Evolutionary conservation across 2,888 invertebrate genomes (phyloP), one percentile per base, ranked within the genome.

Genomic region (Epinotia brunnichana): DNA sequence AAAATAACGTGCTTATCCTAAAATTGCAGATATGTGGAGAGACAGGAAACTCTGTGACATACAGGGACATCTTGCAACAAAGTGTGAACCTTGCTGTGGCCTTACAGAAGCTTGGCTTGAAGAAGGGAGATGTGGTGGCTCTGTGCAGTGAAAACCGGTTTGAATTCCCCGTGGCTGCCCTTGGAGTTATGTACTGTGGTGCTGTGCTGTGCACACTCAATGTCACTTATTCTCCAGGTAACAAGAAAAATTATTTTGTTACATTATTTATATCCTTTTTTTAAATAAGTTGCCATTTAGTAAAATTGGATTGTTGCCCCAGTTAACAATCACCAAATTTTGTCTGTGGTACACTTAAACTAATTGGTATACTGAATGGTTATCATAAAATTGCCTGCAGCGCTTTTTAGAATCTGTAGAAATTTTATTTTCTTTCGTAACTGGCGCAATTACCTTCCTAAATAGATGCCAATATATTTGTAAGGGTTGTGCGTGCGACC

Each of bases 121-220:
- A 85, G 73, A 89, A 91, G 67, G 94, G 95, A 19, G 95, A 95
- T 82, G 87, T 94, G 35, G 90, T 96, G 3, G 93, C 94, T 0
- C 86, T 95, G 19, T 95, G 94, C 77, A 94, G 95, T 82, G 95
- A 95, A 81, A 96, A 96, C 82, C 89, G 95, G 73, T 87, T 95
- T 78, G 95, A 95, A 78, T 95, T 94, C 82, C 87, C 92, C 60
- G 82, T 94, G 61, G 86, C 94, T 29, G 86, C 95, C 3, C 87
- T 95, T 4, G 95, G 94, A 57, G 87, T 94, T 0, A 88, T 94
- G 75, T 94, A 94, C 76, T 87, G 94, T 70, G 96, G 95, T 1
- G 94, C 92, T 60, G 90, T 94, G 13, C 87, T 95, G 75, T 95
- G 95, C 71, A 95, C 95, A 10, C 84, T 95, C 19, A 96, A 95